phyloP scores from a whole-genome alignment of 2,888 invertebrate species.

The Cryptocephalus primarius region DNA sequence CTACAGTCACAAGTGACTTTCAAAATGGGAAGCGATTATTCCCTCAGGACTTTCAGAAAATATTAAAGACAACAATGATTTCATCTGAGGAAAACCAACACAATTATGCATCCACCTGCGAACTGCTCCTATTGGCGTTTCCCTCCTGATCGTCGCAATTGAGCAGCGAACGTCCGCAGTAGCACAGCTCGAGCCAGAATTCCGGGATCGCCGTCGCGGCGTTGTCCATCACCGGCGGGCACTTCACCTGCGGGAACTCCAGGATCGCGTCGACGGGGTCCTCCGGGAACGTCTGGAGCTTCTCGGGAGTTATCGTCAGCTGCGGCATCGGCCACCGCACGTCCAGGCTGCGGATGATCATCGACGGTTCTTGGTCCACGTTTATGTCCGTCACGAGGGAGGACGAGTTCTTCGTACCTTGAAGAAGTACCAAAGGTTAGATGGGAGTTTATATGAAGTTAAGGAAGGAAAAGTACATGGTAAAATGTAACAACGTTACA shows the following conservation, averaged over 20 bases:
- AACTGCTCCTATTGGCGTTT: constrained; percentile 32
- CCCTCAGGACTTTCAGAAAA: too few species aligned
- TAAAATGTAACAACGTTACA: too few species aligned
- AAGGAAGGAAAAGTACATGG: too few species aligned
- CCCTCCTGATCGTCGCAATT: constrained; percentile 45
- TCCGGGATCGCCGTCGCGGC: constrained; percentile 46
- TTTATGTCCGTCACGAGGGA: not conserved
- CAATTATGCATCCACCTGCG: constrained; percentile 32
- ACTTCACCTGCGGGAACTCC: constrained; percentile 64
- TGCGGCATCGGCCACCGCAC: constrained; percentile 71
- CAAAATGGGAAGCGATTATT: too few species aligned
- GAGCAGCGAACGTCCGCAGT: constrained; percentile 66
- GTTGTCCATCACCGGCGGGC: constrained; percentile 49
- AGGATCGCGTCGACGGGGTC: constrained; percentile 61
- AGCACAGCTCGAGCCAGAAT: constrained; percentile 68
- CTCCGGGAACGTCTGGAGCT: constrained; percentile 70
- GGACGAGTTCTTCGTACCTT: constrained; percentile 10
- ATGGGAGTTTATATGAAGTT: not conserved
- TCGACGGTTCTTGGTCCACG: constrained; percentile 11
- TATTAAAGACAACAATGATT: too few species aligned
- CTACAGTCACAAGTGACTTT: too few species aligned
- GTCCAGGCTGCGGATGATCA: constrained; percentile 51
- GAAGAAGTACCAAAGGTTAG: not conserved
- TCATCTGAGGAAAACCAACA: too few species aligned
- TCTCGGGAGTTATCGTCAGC: constrained; percentile 61